These are phyloP conservation scores for Nasonia longicornis DNA, from an alignment of 1,140 invertebrate species.

Conservation along the genomic window DNA sequence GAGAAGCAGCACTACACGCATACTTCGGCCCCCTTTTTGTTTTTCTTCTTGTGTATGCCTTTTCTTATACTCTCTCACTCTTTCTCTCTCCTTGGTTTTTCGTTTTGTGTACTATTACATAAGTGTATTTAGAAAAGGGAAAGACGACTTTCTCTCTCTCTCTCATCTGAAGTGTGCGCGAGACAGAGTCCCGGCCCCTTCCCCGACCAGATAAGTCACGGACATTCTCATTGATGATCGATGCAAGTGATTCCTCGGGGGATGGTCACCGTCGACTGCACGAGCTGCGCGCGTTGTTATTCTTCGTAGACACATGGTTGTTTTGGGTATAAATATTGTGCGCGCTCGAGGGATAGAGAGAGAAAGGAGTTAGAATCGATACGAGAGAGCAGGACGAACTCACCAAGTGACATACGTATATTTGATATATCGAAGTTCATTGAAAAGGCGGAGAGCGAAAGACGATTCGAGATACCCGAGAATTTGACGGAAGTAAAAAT, in stretches of 20 bases:
- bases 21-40: conserved; percentile 52
- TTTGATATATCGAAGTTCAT: neutral
- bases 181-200: neutral
- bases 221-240: neutral
- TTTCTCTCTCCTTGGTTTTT: neutral
- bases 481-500: neutral
- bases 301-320: neutral
- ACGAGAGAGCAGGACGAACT: neutral
- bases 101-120: neutral
- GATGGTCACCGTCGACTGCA: neutral
- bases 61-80: neutral
- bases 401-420: conserved; percentile 3
- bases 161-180: neutral
- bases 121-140: neutral
- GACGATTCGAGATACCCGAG: neutral
- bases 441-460: neutral
- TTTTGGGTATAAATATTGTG: neutral
- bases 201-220: neutral
- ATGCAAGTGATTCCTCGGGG: neutral
- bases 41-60: conserved; percentile 41
- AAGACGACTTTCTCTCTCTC: neutral
- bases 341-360: neutral
- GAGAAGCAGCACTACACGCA: conserved; percentile 49
- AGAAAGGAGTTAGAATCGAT: neutral
- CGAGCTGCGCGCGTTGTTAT: neutral